Evolutionary conservation across 2,888 invertebrate genomes (phyloP).

Genomic region (Meliscaeva auricollis): DNA sequence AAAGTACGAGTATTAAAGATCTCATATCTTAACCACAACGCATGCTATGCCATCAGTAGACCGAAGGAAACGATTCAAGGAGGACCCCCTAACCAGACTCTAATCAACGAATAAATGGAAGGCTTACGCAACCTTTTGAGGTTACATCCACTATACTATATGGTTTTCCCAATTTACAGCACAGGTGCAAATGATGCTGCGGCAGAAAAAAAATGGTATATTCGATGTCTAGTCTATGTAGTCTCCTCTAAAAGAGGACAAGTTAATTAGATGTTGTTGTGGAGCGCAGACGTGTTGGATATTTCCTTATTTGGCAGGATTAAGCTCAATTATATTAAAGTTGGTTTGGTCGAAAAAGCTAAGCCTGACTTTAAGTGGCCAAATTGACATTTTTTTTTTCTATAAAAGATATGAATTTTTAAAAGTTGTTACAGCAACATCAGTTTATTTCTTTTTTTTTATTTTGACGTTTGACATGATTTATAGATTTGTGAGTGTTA

Average conservation of each 20-base stretch:
- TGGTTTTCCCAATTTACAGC: constrained; percentile 31
- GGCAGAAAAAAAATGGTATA: neutral
- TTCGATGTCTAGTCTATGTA: constrained; percentile 7
- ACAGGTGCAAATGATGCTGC: constrained; percentile 34
- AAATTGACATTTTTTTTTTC: constrained; percentile 30
- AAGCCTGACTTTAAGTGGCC: neutral
- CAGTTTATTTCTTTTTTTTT: neutral
- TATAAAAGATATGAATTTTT: neutral
- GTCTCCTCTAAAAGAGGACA: constrained; percentile 50
- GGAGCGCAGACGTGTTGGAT: constrained; percentile 25
- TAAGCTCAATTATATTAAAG: constrained; percentile 45
- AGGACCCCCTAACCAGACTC: constrained; percentile 15
- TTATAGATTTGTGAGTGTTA: constrained; percentile 8
- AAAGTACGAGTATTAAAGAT: constrained; percentile 11
- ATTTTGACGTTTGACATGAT: constrained; percentile 43
- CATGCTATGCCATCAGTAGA: neutral
- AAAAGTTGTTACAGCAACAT: constrained; percentile 40
- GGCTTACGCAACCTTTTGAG: constrained; percentile 38
- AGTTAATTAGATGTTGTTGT: constrained; percentile 50
- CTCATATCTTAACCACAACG: neutral
- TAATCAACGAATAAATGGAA: constrained; percentile 29
- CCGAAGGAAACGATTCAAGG: constrained; percentile 4
- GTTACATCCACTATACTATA: constrained; percentile 10
- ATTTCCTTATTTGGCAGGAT: constrained; percentile 58
- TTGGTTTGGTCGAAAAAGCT: constrained; percentile 15